Conservation (phyloP, 2,797 vertebrate genomes). For the Dicrostonyx torquatus region DNA sequence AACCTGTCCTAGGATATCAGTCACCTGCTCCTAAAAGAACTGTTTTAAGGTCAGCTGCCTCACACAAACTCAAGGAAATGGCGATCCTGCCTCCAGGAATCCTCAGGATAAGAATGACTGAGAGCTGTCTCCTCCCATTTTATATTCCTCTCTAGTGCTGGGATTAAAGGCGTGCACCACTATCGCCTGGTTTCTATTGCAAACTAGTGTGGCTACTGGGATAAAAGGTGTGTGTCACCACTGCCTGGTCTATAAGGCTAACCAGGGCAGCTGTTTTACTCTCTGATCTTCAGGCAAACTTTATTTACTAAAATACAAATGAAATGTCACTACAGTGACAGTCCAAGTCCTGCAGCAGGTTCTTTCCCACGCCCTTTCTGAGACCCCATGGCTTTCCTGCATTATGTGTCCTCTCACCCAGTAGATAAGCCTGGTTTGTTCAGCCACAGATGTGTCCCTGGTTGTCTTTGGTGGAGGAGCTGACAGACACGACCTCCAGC, state of each 20-base stretch:
- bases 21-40: not conserved
- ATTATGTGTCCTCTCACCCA: not conserved
- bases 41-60: not conserved
- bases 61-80: not conserved
- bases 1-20: not conserved
- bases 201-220: too few species aligned
- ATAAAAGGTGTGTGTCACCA: too few species aligned
- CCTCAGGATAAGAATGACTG: too few species aligned
- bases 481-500: not conserved
- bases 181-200: too few species aligned
- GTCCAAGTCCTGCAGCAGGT: not conserved
- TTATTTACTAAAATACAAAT: too few species aligned
- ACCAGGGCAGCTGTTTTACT: too few species aligned
- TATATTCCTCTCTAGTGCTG: too few species aligned
- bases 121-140: too few species aligned
- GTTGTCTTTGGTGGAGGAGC: not conserved
- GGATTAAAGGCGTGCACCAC: too few species aligned
- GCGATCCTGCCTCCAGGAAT: too few species aligned
- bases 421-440: not conserved
- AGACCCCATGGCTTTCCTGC: not conserved
- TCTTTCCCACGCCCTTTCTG: not conserved
- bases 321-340: not conserved
- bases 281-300: too few species aligned
- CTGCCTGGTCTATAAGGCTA: too few species aligned
- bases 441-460: not conserved